Conservation (phyloP, 2,113 vertebrate species). For the Silurus asotus region DNA sequence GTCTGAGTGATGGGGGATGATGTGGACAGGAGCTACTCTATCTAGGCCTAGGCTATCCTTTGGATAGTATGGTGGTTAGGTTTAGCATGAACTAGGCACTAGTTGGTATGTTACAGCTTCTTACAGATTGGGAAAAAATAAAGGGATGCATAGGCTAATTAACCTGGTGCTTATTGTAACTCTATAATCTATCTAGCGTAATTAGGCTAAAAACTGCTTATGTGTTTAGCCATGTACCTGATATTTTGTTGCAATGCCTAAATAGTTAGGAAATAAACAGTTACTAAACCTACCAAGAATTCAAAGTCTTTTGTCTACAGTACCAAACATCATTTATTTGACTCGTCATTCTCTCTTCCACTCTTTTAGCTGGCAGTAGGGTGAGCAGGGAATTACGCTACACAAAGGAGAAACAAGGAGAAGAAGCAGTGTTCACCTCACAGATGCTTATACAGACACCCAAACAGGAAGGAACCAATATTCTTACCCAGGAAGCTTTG, state of each 20-base stretch:
- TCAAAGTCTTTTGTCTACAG: not conserved
- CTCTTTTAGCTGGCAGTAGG: conserved; percentile 83
- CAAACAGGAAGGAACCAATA: conserved; percentile 82
- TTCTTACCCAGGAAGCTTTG: conserved; percentile 91
- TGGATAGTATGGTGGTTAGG: conserved; percentile 69
- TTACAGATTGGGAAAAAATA: not conserved
- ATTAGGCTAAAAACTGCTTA: not conserved
- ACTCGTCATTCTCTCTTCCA: conserved; percentile 45
- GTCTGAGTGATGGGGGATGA: conserved; percentile 68
- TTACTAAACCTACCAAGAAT: no score
- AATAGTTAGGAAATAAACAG: not conserved
- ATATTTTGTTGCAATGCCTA: not conserved
- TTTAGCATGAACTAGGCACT: conserved; percentile 52
- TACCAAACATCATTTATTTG: not conserved
- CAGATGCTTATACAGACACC: conserved; percentile 98
- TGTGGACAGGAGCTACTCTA: conserved; percentile 69
- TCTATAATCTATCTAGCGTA: not conserved
- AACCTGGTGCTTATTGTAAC: not conserved
- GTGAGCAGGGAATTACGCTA: conserved; percentile 94
- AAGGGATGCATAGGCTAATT: conserved; percentile 23
- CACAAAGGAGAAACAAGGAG: conserved; percentile 96
- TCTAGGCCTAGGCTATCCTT: conserved; percentile 67
- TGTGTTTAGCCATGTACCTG: not conserved
- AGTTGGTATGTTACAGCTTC: conserved; percentile 12
- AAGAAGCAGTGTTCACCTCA: conserved; percentile 91